Percentiles rank a stretch among this genome's conserved stretches.
phyloP scores from a whole-genome alignment of 2,888 invertebrate species.

The Xestobium rufovillosum region DNA sequence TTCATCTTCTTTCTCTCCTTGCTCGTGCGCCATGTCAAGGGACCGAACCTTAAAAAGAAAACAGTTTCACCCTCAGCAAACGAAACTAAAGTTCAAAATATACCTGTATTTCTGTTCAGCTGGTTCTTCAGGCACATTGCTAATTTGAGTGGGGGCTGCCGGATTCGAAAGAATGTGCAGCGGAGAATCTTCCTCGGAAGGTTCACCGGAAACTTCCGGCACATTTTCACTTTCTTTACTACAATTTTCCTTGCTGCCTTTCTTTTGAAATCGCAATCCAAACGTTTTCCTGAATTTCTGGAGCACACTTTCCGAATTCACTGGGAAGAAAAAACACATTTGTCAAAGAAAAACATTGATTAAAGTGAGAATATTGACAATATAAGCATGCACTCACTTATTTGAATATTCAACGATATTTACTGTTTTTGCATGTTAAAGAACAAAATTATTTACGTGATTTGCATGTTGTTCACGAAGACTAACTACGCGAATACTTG shows the following conservation, averaged over 20 bases:
- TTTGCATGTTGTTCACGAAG: too few relatives aligned
- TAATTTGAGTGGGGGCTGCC: conserved; percentile 22
- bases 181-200: conserved; percentile 39
- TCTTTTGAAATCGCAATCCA: conserved; percentile 53
- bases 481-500: too few relatives aligned
- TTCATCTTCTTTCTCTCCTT: conserved; percentile 61
- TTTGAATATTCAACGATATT: too few relatives aligned
- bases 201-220: conserved; percentile 34
- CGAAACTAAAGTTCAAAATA: too few relatives aligned
- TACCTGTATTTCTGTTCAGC: conserved; percentile 40
- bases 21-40: conserved; percentile 62
- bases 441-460: too few relatives aligned
- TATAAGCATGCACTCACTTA: too few relatives aligned
- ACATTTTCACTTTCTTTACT: conserved; percentile 38
- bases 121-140: conserved; percentile 31
- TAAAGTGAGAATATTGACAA: too few relatives aligned
- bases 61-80: too few relatives aligned
- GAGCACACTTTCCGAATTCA: conserved; percentile 50
- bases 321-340: too few relatives aligned
- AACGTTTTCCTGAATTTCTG: conserved; percentile 66
- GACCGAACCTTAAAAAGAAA: conserved; percentile 52
- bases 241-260: conserved; percentile 45
- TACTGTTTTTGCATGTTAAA: too few relatives aligned
- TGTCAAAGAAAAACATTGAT: too few relatives aligned
- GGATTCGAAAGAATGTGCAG: conserved; percentile 31